Evolutionary conservation across 2,113 vertebrate genomes (phyloP).

Genomic region (Mastomys natalensis): DNA sequence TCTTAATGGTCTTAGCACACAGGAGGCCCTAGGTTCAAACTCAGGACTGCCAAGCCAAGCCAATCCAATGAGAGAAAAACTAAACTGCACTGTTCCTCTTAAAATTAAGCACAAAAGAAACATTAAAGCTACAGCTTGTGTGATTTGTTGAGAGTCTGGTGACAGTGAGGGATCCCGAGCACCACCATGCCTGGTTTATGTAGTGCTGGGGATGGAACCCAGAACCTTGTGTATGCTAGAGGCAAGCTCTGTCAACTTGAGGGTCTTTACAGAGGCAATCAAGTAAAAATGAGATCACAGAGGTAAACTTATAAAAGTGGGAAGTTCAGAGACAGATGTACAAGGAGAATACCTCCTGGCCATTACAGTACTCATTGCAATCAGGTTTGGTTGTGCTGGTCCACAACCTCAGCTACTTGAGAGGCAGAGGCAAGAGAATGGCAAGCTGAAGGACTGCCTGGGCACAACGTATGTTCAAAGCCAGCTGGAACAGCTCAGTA

Average conservation of each 20-base stretch:
- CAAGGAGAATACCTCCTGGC: accelerated
- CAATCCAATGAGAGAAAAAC: too few species aligned
- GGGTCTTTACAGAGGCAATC: background rate
- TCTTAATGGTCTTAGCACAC: too few species aligned
- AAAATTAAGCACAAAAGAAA: too few species aligned
- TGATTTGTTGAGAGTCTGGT: too few species aligned
- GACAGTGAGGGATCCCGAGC: too few species aligned
- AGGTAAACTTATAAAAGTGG: background rate
- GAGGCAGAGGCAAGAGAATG: background rate
- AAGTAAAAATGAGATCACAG: slow-evolving; percentile 1
- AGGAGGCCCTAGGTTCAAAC: too few species aligned
- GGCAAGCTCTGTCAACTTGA: background rate
- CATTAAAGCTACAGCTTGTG: too few species aligned
- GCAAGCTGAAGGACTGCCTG: background rate
- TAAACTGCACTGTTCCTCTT: too few species aligned
- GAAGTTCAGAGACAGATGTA: background rate
- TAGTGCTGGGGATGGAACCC: background rate
- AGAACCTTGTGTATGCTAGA: background rate
- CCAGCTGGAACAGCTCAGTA: background rate
- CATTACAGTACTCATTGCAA: too few species aligned
- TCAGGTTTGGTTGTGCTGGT: background rate
- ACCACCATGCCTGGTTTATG: background rate
- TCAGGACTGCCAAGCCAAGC: too few species aligned
- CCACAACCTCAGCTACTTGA: background rate
- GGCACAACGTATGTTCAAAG: background rate